Evolutionary conservation across 2,888 invertebrate genomes (phyloP), one percentile per base, ranked within the genome.

Genomic region (Melieria picta): DNA sequence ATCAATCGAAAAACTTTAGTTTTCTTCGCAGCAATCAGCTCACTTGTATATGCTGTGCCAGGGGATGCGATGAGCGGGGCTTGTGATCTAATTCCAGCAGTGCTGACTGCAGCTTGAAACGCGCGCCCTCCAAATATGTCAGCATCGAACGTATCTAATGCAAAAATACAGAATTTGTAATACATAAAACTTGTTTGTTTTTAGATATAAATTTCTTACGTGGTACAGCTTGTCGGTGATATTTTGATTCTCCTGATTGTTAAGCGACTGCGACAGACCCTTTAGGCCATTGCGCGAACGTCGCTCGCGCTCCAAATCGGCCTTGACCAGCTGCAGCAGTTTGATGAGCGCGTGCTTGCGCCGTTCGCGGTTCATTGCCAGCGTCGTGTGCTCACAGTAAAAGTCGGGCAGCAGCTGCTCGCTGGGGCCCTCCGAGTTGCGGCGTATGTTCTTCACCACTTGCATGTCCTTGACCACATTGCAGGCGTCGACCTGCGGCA

Each of bases 381-480:
- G 90, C 3, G 95, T 95, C 77, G 94, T 93, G 87, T 98, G 97
- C 85, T 98, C 97, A 80, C 97, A 96, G 87, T 97, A 97, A 88
- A 96, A 97, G 87, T 97, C 97, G 0, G 97, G 95, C 75, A 98
- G 88, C 67, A 96, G 89, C 85, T 97, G 97, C 82, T 97, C 97
- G 77, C 90, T 90, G 62, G 90, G 89, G 0, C 90, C 90, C 52
- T 90, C 89, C 0, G 87, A 83, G 65, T 84, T 83, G 66, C 84
- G 81, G 0, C 87, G 80, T 4, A 87, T 86, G 72, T 86, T 86
- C 72, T 86, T 86, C 11, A 87, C 83, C 57, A 87, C 84, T 72
- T 80, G 83, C 81, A 87, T 79, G 68, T 87, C 87, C 76, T 87
- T 87, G 67, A 83, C 80, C 63, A 86, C 85, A 79, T 86, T 86